These are phyloP conservation scores for Heliocidaris erythrogramma DNA, from an alignment of 35 echinoderm and acorn worm genomes.

Conservation along the genomic window DNA sequence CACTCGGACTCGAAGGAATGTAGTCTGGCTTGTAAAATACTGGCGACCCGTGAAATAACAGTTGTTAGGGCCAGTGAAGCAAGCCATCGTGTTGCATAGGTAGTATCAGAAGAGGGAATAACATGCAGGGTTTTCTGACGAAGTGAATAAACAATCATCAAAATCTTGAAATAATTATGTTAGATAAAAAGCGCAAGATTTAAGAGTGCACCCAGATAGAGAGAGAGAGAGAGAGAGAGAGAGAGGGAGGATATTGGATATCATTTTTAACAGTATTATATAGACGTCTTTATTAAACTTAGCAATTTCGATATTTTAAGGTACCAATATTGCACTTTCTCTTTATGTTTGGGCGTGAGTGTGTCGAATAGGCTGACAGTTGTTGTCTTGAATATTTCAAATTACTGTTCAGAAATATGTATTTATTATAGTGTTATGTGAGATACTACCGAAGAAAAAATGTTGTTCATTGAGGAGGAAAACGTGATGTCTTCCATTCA, in stretches of 20 bases:
- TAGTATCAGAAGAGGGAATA: no score
- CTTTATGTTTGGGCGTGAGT: neutral
- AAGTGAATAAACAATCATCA: no score
- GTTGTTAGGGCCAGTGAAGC: neutral
- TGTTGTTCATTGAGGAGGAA: neutral
- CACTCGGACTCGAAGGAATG: neutral
- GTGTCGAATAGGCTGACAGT: neutral
- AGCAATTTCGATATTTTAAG: no score
- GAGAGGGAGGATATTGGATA: no score
- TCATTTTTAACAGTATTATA: no score
- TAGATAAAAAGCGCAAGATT: neutral
- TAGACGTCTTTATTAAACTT: no score
- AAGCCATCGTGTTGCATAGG: no score
- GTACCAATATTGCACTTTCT: no score
- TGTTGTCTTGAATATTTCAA: neutral
- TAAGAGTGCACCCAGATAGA: no score
- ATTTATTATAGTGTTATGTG: neutral
- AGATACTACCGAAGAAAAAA: neutral
- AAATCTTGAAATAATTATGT: no score
- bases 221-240: no score
- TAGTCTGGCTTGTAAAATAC: neutral
- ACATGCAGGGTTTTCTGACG: no score
- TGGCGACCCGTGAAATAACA: slow-evolving; percentile 28
- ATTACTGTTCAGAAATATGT: neutral
- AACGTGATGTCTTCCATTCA: neutral